phyloP scores from a whole-genome alignment of 1,140 invertebrate species.

The Medauroidea extradentata region DNA sequence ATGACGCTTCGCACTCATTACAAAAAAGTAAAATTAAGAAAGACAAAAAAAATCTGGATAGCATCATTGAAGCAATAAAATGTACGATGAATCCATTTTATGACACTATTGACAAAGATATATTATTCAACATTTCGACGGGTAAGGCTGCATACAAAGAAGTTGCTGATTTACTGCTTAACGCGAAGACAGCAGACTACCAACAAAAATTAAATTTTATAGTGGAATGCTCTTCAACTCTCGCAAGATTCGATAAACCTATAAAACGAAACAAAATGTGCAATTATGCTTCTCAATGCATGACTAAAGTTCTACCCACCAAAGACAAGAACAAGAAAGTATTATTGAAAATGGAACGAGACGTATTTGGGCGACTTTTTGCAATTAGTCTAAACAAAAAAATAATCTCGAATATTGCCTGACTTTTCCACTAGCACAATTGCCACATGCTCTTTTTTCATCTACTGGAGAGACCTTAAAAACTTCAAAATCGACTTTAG shows the following conservation, averaged over 20 bases:
- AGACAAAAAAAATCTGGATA: conserved; percentile 10
- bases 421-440: too few species aligned
- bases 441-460: too few species aligned
- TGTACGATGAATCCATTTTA: too few species aligned
- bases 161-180: conserved; percentile 19
- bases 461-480: too few species aligned
- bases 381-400: too few species aligned
- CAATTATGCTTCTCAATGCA: conserved; percentile 15
- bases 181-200: conserved; percentile 18
- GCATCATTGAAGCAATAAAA: too few species aligned
- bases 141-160: conserved; percentile 17
- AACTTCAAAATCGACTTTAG: background rate
- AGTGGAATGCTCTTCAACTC: conserved; percentile 20
- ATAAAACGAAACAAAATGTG: conserved; percentile 26
- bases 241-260: conserved; percentile 24
- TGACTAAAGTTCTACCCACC: too few species aligned
- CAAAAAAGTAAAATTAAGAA: conserved; percentile 10
- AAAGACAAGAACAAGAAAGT: background rate
- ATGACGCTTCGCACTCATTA: conserved; percentile 14
- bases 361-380: background rate
- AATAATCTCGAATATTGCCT: too few species aligned
- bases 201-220: conserved; percentile 23
- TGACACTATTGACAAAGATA: too few species aligned
- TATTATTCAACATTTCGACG: background rate
- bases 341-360: background rate